Base-by-base conservation (phyloP, 2,113 vertebrate species). In the Tringa solitaria region DNA sequence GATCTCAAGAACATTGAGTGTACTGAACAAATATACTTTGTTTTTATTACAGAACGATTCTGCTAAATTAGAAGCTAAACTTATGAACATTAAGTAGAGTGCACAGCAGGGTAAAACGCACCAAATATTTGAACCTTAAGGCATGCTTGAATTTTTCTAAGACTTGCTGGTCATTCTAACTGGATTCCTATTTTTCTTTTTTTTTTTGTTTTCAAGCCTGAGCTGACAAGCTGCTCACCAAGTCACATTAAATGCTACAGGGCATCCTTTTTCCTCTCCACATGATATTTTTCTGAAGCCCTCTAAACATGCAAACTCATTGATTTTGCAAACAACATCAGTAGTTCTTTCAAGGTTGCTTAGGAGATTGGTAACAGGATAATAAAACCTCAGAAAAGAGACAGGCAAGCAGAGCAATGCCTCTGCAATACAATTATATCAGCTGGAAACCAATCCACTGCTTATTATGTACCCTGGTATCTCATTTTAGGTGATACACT, bases 291-390 rank as follows among this genome's bases (percentile, higher is more conserved):
- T 88, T 90, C 83, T 24, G 14, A 89, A 88, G 67, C 12, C 12
- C 63, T 89, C 37, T n/a, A 84, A 95, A 84, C 64, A 86, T 1
- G 26, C 12, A 59, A 93, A 84, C 17, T 74, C 63, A 59, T 8
- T 87, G 35, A 39, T 93, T 95, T 82, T 81, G 89, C 48, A 76
- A 61, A 91, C 43, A 67, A 43, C 56, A 87, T 53, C 56, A 84
- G 64, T 70, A 82, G 28, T 27, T 89, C 78, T 91, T 90, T 91
- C 69, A 95, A 87, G 91, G 65, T 43, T 93, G 51, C 39, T 91
- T 79, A 95, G 61, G 37, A 91, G 35, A 82, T 13, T 64, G 56
- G 61, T 72, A 82, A 56, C 28, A 78, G 39, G 92, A 92, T 60
- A 91, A 91, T 79, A 93, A 91, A 91, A 84, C 18, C 22, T 64